Base-by-base conservation (phyloP, 2,888 invertebrate species). In the Drosophila mimica region DNA sequence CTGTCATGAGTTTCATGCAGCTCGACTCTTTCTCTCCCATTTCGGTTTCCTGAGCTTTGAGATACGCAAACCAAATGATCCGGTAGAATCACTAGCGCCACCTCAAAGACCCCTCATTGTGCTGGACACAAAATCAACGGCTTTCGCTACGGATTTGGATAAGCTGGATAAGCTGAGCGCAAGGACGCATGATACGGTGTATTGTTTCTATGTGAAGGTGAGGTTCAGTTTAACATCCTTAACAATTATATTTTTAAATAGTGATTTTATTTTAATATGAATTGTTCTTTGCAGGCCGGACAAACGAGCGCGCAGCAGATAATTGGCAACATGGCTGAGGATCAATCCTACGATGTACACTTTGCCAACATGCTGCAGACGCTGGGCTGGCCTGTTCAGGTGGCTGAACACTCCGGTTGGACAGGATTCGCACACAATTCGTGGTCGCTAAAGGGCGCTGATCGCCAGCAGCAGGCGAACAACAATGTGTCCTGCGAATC, bases 1-100 rank as follows among this genome's bases (percentile, higher is more conserved):
- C 4, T 97, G 97, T 82, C 96, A 97, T 65, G 98, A 98, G 92
- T 99, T 99, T 92, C 98, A 99, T 94, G 98, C 99, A 0, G 98
- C 99, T 2, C 95, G 99, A 58, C 94, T 99, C 33, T 98, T 99
- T 92, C 94, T 99, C 25, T 98, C 99, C 4, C 98, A 99, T 93
- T 98, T 99, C 93, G 99, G 99, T 0, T 97, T 99, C 89, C 94
- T 99, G 25, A 95, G 96, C 46, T 94, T 95, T 48, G 94, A 94
- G 71, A 92, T 92, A 5, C 93, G 94, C 43, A 94, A 91, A 69
- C 92, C 93, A 3, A 87, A 91, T 62, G 91, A 91, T 67, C 91
- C 92, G 0, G 79, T 87, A 0, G 92, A 92, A 58, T 79, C 89
- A 20, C 76, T 92, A 38, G 83, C 90, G 4, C 88, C 92, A 3